phyloP scores from a whole-genome alignment of 2,888 invertebrate genomes.

The Orgyia antiqua region DNA sequence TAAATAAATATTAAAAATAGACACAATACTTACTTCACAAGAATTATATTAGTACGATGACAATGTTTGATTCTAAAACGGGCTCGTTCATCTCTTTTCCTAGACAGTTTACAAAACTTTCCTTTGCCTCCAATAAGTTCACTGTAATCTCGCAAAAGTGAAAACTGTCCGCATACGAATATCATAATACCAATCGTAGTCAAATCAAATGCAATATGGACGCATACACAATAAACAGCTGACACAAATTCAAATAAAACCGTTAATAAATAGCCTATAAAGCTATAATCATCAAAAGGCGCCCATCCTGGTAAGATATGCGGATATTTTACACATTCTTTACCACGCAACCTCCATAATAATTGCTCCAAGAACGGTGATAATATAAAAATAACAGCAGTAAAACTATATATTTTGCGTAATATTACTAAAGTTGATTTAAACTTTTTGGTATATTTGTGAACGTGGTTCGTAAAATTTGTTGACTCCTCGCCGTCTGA shows the following conservation, averaged over 20 bases:
- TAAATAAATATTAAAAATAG: too few relatives aligned
- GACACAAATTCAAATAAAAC: constrained; percentile 40
- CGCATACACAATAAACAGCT: constrained; percentile 41
- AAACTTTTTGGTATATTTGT: constrained; percentile 38
- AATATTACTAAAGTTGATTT: constrained; percentile 31
- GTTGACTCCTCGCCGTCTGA: constrained; percentile 23
- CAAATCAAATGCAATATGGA: constrained; percentile 52
- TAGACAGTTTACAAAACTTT: constrained; percentile 19
- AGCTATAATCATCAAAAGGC: constrained; percentile 33
- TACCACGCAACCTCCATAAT: constrained; percentile 21
- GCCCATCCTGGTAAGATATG: constrained; percentile 55
- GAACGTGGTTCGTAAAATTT: constrained; percentile 21
- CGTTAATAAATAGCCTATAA: constrained; percentile 34
- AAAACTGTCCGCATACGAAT: constrained; percentile 53
- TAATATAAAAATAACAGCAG: constrained; percentile 38
- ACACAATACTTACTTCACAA: constrained; percentile 51
- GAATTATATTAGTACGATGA: constrained; percentile 36
- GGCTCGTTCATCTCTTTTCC: constrained; percentile 41
- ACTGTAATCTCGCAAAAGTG: constrained; percentile 37
- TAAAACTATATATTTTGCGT: constrained; percentile 39
- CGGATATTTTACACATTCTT: constrained; percentile 26
- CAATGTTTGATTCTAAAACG: constrained; percentile 43
- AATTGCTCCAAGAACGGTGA: constrained; percentile 51
- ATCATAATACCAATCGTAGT: constrained; percentile 51
- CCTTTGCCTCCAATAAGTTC: constrained; percentile 46